Conservation (phyloP, 2,797 vertebrate genomes). For the Thamnophis elegans region DNA sequence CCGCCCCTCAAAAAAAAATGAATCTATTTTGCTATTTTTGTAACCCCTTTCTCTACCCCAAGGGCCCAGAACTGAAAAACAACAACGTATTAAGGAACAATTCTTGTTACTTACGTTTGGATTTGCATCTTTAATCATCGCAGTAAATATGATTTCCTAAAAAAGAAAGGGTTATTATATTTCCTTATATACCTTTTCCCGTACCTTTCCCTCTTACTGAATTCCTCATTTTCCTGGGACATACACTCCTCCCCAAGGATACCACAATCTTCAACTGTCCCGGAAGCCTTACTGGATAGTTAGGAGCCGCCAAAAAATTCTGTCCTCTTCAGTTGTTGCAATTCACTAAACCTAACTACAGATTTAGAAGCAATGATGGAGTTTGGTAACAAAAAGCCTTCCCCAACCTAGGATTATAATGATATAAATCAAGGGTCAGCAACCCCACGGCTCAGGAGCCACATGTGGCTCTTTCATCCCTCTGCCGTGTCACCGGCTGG, state of each 20-base stretch:
- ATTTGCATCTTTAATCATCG: conserved; percentile 74
- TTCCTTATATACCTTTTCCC: not conserved
- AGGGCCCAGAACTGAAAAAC: not conserved
- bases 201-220: not conserved
- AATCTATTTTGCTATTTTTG: not conserved
- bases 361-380: not conserved
- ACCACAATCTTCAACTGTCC: not conserved
- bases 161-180: conserved; percentile 4
- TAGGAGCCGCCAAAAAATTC: not conserved
- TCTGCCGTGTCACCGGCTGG: too few relatives aligned
- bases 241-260: not conserved
- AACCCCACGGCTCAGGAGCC: too few relatives aligned
- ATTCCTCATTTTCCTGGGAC: too few relatives aligned
- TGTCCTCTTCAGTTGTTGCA: not conserved
- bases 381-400: not conserved
- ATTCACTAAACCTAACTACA: not conserved
- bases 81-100: not conserved
- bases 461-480: too few relatives aligned
- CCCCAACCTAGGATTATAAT: not conserved
- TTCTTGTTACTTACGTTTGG: conserved; percentile 68
- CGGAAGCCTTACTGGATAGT: not conserved
- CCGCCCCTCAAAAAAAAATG: not conserved
- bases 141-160: conserved; percentile 78
- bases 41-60: too few relatives aligned
- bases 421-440: not conserved